Conservation (phyloP, 2,888 invertebrate genomes). For the Lasioglossum marginatum region DNA sequence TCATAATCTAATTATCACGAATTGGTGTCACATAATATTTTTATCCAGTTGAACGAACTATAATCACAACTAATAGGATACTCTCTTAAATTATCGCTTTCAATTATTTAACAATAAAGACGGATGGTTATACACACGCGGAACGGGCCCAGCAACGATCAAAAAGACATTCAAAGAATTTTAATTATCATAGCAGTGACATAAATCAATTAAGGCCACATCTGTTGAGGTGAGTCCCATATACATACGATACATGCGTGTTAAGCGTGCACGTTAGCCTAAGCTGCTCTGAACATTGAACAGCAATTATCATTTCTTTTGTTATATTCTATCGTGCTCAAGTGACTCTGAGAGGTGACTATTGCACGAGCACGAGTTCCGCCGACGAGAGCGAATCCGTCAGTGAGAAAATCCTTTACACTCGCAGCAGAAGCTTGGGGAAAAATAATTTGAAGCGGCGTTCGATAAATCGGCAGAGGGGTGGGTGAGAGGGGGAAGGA, state of each 20-base stretch:
- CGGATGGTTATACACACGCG: not conserved
- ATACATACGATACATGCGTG: slow-evolving; percentile 1
- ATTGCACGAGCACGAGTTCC: slow-evolving; percentile 35
- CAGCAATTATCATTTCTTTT: slow-evolving; percentile 52
- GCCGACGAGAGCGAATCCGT: not conserved
- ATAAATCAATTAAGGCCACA: slow-evolving; percentile 12
- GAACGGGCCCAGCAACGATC: not conserved
- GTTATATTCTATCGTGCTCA: slow-evolving; percentile 30
- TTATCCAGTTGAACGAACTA: not conserved
- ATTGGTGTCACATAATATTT: not conserved
- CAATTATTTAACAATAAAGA: not conserved
- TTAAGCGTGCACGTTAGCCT: slow-evolving; percentile 29
- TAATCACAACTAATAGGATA: not conserved
- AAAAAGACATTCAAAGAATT: not conserved
- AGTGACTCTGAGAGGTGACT: slow-evolving; percentile 38
- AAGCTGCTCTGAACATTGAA: slow-evolving; percentile 35
- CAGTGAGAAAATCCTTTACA: not conserved
- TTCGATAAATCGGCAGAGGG: slow-evolving; percentile 15
- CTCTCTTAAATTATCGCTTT: not conserved
- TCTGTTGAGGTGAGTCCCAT: not conserved
- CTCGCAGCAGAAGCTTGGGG: not conserved
- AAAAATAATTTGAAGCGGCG: not conserved
- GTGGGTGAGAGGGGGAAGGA: not conserved
- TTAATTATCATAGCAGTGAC: slow-evolving; percentile 3
- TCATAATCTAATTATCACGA: not conserved